A percentile compares a stretch with the other conserved stretches of the same genome.
These are phyloP conservation scores for Drosophila meridionalis DNA, from an alignment of 2,888 invertebrate species.

Conservation along the genomic window DNA sequence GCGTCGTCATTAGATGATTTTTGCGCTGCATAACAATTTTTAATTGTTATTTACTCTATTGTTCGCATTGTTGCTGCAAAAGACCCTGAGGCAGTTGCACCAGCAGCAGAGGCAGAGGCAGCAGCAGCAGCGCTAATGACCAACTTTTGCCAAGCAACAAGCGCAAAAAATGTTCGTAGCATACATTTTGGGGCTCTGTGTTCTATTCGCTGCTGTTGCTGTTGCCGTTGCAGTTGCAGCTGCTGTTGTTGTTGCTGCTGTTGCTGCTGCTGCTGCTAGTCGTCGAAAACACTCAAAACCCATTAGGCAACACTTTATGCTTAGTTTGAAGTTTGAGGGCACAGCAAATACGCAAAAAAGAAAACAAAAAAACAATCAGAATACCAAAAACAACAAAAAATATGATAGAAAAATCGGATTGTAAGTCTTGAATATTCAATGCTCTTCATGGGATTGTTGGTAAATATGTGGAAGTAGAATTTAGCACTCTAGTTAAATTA, in stretches of 20 bases:
- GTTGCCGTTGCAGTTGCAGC: slow-evolving; percentile 23
- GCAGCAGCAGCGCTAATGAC: slow-evolving; percentile 71
- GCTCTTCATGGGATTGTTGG: neutral
- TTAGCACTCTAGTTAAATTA: no score
- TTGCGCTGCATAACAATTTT: slow-evolving; percentile 67
- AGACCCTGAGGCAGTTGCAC: slow-evolving; percentile 33
- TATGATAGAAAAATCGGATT: slow-evolving; percentile 8
- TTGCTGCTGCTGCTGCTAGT: slow-evolving; percentile 45
- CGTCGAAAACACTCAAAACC: slow-evolving; percentile 83
- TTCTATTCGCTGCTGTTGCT: slow-evolving; percentile 20
- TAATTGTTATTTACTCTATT: slow-evolving; percentile 73
- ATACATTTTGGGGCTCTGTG: slow-evolving; percentile 64
- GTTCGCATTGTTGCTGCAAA: slow-evolving; percentile 27
- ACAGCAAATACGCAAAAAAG: slow-evolving; percentile 44
- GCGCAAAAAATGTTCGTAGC: slow-evolving; percentile 59
- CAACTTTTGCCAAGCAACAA: slow-evolving; percentile 65
- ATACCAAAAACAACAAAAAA: slow-evolving; percentile 15
- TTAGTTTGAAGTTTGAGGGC: slow-evolving; percentile 79
- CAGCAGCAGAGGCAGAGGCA: slow-evolving; percentile 12
- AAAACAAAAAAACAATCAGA: neutral
- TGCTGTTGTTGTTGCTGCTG: slow-evolving; percentile 7
- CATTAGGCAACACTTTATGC: slow-evolving; percentile 83
- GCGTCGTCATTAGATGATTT: slow-evolving; percentile 68
- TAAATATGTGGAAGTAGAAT: neutral
- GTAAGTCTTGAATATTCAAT: slow-evolving; percentile 11